phyloP scores from a whole-genome alignment of 2,797 vertebrate genomes.

The Hippopotamyrus pictus region DNA sequence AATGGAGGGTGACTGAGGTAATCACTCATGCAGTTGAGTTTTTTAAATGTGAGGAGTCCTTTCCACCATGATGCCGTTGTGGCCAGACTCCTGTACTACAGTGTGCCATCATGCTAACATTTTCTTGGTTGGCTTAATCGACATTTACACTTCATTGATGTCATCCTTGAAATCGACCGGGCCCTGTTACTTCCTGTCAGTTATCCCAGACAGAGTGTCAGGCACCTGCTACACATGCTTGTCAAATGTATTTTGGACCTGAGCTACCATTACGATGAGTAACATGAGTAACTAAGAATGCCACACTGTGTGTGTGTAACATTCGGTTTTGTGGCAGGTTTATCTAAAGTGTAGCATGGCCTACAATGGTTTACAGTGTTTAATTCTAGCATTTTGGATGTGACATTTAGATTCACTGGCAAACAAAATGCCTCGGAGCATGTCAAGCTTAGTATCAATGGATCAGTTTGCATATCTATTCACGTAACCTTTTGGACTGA shows the following conservation, averaged over 20 bases:
- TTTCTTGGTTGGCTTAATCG: neutral
- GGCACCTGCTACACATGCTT: neutral
- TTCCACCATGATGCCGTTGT: neutral
- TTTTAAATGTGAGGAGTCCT: neutral
- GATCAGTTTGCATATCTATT: neutral
- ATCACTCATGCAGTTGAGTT: neutral
- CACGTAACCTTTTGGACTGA: neutral
- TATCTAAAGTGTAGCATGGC: neutral
- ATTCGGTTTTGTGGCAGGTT: neutral
- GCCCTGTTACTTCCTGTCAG: neutral
- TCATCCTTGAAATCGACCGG: neutral
- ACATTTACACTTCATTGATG: neutral
- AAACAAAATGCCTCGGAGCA: neutral
- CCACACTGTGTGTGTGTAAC: neutral
- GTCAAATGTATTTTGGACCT: neutral
- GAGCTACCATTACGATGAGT: neutral
- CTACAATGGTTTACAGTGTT: neutral
- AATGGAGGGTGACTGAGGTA: neutral
- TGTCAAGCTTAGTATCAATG: neutral
- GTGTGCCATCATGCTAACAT: neutral
- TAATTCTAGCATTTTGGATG: neutral
- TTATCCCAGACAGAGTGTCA: neutral
- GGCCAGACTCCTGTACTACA: neutral
- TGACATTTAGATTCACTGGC: neutral
- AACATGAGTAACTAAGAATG: neutral